These are phyloP conservation scores for Uloborus plumipes DNA, from an alignment of 2,888 invertebrate genomes.

Conservation along the genomic window DNA sequence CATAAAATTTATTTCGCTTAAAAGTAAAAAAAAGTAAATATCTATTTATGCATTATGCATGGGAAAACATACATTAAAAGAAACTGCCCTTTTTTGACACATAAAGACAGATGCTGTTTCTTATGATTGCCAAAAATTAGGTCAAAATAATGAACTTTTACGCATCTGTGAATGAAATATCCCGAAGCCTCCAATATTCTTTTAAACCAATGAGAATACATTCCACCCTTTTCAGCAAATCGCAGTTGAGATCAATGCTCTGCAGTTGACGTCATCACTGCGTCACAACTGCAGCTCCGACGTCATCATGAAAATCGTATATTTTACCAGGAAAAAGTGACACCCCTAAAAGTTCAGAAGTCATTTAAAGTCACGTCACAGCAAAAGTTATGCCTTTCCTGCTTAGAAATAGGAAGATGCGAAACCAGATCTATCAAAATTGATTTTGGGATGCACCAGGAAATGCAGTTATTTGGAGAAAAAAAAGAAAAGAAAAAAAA, in stretches of 20 bases:
- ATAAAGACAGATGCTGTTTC: too few species aligned
- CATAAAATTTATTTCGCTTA: too few species aligned
- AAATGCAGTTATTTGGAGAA: too few species aligned
- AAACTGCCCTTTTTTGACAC: too few species aligned
- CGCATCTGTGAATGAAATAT: slow-evolving; percentile 3
- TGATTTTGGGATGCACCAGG: too few species aligned
- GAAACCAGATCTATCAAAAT: neutral
- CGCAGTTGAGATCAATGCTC: slow-evolving; percentile 45
- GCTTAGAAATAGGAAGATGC: neutral
- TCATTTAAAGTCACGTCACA: slow-evolving; percentile 28
- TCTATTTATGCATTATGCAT: too few species aligned
- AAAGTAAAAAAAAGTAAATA: too few species aligned
- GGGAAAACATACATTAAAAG: too few species aligned
- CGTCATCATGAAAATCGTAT: slow-evolving; percentile 36
- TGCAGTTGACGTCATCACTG: slow-evolving; percentile 59
- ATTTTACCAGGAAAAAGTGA: slow-evolving; percentile 38
- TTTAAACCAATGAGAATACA: slow-evolving; percentile 32
- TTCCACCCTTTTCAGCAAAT: slow-evolving; percentile 33
- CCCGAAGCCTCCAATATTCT: neutral
- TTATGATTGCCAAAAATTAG: too few species aligned
- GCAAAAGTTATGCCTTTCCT: neutral
- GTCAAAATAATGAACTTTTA: too few species aligned
- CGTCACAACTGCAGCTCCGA: slow-evolving; percentile 57
- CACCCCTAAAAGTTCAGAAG: slow-evolving; percentile 52
- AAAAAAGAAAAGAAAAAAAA: too few species aligned